Conservation (phyloP, 2,888 invertebrate genomes). For the Cetonia aurata region DNA sequence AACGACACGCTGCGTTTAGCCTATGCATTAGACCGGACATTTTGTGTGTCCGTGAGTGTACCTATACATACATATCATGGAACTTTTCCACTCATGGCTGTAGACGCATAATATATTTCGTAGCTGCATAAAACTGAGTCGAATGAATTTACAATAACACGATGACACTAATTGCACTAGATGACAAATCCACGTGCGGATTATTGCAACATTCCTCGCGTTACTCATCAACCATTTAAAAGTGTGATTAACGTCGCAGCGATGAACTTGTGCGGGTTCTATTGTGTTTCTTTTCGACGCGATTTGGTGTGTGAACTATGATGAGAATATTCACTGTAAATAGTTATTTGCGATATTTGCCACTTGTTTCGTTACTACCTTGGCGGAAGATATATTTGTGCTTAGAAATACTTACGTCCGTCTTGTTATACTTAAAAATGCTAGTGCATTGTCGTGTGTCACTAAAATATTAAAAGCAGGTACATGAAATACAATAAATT, state of each 20-base stretch:
- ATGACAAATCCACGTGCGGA: constrained; percentile 18
- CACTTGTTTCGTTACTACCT: background rate
- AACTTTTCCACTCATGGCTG: background rate
- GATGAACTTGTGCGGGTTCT: constrained; percentile 16
- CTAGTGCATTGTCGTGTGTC: too few species aligned
- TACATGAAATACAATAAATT: too few species aligned
- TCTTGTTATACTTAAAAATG: too few species aligned
- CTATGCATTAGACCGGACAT: too few species aligned
- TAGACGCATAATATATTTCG: constrained; percentile 7
- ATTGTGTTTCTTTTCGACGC: constrained; percentile 11
- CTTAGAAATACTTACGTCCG: too few species aligned
- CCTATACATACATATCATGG: too few species aligned
- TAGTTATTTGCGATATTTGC: constrained; percentile 13
- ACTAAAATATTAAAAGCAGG: too few species aligned
- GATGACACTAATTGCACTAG: constrained; percentile 23
- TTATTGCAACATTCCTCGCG: constrained; percentile 23
- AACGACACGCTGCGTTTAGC: too few species aligned
- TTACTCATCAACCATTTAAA: constrained; percentile 24
- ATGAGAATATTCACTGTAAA: background rate
- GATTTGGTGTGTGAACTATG: constrained; percentile 17
- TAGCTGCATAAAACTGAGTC: constrained; percentile 5
- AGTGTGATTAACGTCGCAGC: constrained; percentile 17
- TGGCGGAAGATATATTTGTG: constrained; percentile 12
- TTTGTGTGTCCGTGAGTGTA: too few species aligned
- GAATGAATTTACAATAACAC: constrained; percentile 21